Percentiles rank a stretch among this genome's conserved stretches.
Conservation (phyloP, 2,888 invertebrate species). For the Acleris laterana region DNA sequence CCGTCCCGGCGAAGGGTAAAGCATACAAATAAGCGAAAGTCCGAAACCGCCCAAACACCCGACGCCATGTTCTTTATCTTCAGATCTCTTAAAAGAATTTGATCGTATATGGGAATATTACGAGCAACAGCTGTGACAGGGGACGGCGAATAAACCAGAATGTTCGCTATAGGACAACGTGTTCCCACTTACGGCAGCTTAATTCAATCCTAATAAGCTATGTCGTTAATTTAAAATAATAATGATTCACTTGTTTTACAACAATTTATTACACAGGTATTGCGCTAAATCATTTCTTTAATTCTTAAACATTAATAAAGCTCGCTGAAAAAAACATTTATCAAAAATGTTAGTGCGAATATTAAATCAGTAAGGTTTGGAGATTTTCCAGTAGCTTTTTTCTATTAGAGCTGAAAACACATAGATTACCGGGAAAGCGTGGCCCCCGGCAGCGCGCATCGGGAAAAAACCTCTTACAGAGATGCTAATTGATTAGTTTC, state of each 20-base stretch:
- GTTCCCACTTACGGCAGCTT: slow-evolving; percentile 1
- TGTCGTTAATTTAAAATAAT: not conserved
- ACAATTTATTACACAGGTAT: not conserved
- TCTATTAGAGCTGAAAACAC: slow-evolving; percentile 43
- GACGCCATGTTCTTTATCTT: slow-evolving; percentile 81
- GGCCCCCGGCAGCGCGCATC: slow-evolving; percentile 29
- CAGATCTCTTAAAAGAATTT: slow-evolving; percentile 83
- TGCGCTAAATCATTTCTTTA: no score
- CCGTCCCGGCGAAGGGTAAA: slow-evolving; percentile 77
- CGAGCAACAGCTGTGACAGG: slow-evolving; percentile 81
- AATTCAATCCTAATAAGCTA: slow-evolving; percentile 7
- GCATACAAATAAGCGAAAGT: slow-evolving; percentile 84
- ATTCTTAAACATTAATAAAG: no score
- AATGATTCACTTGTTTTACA: not conserved
- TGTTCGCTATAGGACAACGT: slow-evolving; percentile 45
- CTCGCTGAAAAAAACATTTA: slow-evolving; percentile 14
- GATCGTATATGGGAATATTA: slow-evolving; percentile 83
- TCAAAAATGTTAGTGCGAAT: slow-evolving; percentile 16
- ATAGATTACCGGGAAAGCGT: slow-evolving; percentile 40
- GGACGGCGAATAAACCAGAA: slow-evolving; percentile 77
- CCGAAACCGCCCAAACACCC: slow-evolving; percentile 78
- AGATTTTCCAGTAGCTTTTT: slow-evolving; percentile 44
- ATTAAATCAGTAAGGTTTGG: slow-evolving; percentile 46
- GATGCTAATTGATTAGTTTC: slow-evolving; percentile 45
- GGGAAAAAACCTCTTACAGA: slow-evolving; percentile 39